Conservation (phyloP, 2,113 vertebrate genomes). For the Ceyx cyanopectus region DNA sequence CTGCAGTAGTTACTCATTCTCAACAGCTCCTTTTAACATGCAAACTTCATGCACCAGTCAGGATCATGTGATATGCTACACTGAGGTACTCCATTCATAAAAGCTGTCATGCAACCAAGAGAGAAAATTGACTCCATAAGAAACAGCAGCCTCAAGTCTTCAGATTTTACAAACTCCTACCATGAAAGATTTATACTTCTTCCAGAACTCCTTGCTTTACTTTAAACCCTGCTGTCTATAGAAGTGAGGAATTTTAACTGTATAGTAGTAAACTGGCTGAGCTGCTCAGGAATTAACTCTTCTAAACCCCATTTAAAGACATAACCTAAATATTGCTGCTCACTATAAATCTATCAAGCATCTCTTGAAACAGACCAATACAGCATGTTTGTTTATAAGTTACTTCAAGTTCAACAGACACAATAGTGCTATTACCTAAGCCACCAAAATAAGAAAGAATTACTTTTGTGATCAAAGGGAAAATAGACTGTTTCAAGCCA, state of each 20-base stretch:
- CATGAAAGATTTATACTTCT: background rate
- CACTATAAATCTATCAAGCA: background rate
- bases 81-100: rapidly evolving
- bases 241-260: background rate
- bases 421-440: background rate
- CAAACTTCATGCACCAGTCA: background rate
- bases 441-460: background rate
- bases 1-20: background rate
- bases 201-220: background rate
- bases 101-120: background rate
- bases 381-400: background rate
- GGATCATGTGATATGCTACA: background rate
- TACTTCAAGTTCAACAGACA: background rate
- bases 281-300: background rate
- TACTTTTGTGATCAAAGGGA: rapidly evolving
- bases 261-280: background rate
- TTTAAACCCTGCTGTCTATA: background rate
- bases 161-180: background rate
- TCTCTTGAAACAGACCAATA: background rate
- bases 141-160: background rate
- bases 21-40: background rate
- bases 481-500: background rate
- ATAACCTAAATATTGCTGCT: background rate
- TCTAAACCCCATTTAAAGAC: background rate
- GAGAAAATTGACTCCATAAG: rapidly evolving